Evolutionary conservation across 35 echinoderm and acorn worm species (phyloP), one percentile per base, ranked within the genome.

Genomic region (Hemicentrotus pulcherrimus): DNA sequence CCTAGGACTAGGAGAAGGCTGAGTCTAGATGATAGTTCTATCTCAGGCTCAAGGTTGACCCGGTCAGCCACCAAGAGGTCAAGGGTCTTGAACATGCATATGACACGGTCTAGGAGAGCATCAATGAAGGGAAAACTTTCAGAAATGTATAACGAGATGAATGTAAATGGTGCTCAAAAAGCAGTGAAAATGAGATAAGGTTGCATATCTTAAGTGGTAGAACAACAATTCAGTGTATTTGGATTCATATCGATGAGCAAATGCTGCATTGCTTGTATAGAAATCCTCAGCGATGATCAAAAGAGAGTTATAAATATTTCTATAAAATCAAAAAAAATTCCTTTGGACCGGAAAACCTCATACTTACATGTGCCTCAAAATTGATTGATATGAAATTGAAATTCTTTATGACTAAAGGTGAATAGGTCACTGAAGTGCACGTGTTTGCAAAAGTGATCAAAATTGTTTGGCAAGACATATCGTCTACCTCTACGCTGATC

Each of bases 61-160:
- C 46, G 91, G 46, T 93, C 91, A 31, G 91, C 91, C 5, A 33
- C 91, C 45, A 93, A 58, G 12, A 47, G 48, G 46, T 93, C 91
- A 22, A 93, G 14, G 91, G 48, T 93, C 30, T 18, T 93, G 48
- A 93, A 93, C 91, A 93, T 58, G 46, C 91, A 58, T 33, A 93
- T 93, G 91, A 93, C 91, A 31, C 15, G 91, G 48, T 6, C 91
- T 12, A 93, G 46, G 48, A 93, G 91, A 58, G 91, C 91, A 47
- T 93, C 48, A 22, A 18, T 93, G 45, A 50, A 50, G 30, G 91
- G 91, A 22, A 93, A 93, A 58, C 32, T 90, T 90, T 30, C 88
- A 18, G 13, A 90, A 30, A 90, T 90, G 32, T 30, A 90, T 32
- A 18, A 5, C 18, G 32, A 45, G 3, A 90, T 16, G n/a, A 32